Base-by-base conservation (phyloP, 1,140 invertebrate species). In the Cyphomyrmex costatus region DNA sequence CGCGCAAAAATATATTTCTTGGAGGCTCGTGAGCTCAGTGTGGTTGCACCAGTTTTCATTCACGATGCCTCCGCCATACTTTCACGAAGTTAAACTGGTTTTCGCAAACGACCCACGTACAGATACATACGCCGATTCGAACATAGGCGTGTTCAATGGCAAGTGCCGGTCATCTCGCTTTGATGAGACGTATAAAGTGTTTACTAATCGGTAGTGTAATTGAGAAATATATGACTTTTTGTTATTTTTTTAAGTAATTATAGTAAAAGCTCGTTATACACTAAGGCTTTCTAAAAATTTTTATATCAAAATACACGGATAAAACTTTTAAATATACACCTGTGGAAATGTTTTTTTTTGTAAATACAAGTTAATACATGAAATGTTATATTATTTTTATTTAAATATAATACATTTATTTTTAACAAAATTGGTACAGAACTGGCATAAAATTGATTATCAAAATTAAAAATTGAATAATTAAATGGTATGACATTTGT, bases 1-100 rank as follows among this genome's bases (percentile, higher is more conserved):
- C 60, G 66, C 53, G 79, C 63, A 65, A 88, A 89, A 89, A 85
- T 88, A 85, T 85, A 88, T 89, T 88, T 88, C 79, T 80, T 89
- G 51, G 42, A 74, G 73, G 65, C 21, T 51, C 70, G 33, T 10
- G 36, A n/a, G 19, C 42, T 85, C 61, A 49, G 65, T 82, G 76
- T 42, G 56, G 84, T 78, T 80, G 70, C 65, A 71, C 87, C 65
- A 79, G 84, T 89, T 89, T 88, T 89, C 87, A 89, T 89, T 83
- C 84, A 60, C 84, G 63, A 63, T 68, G 61, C 56, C 70, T 87
- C 74, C 79, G 61, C 60, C 80, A 56, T 76, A 84, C 89, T 87
- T 86, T 79, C 89, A 73, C 88, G 53, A 77, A 27, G 85, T 84
- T 89, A 89, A 90, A 89, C 89, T 90, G 87, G 89, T 87, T 90